Conservation (phyloP, 2,888 invertebrate genomes). For the Pollenia labialis region DNA sequence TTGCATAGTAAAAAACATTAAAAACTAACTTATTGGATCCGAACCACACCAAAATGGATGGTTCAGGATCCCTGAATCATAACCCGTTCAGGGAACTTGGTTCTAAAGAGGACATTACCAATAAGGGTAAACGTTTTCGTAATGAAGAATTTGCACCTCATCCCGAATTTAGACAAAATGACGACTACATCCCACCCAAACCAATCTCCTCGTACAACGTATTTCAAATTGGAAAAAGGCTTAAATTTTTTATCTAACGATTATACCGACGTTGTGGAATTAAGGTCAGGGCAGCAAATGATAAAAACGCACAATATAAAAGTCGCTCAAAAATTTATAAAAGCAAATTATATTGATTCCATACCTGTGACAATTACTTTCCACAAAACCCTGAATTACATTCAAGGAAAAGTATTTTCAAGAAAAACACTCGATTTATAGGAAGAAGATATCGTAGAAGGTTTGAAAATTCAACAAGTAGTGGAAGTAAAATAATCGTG, state of each 20-base stretch:
- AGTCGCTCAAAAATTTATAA: too few species aligned
- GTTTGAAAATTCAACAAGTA: slow-evolving; percentile 13
- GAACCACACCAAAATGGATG: slow-evolving; percentile 1
- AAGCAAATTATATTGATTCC: neutral
- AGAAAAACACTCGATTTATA: slow-evolving; percentile 13
- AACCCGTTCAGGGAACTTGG: neutral
- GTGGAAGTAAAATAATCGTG: slow-evolving; percentile 31
- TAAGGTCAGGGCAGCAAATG: too few species aligned
- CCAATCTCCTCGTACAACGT: neutral
- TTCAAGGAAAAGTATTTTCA: slow-evolving; percentile 14
- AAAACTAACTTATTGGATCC: too few species aligned
- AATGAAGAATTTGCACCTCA: slow-evolving; percentile 4
- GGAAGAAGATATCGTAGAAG: slow-evolving; percentile 15
- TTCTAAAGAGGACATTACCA: neutral
- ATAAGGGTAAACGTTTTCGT: neutral
- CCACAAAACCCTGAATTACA: slow-evolving; percentile 29
- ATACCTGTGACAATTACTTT: slow-evolving; percentile 22
- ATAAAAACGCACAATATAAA: neutral
- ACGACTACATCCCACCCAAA: neutral
- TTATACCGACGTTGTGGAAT: too few species aligned
- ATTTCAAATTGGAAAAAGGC: neutral
- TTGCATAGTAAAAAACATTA: too few species aligned
- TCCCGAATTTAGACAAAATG: neutral
- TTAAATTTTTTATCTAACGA: neutral
- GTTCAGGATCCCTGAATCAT: neutral